Base-by-base conservation (phyloP, 2,113 vertebrate genomes). In the Pseudopipra pipra region DNA sequence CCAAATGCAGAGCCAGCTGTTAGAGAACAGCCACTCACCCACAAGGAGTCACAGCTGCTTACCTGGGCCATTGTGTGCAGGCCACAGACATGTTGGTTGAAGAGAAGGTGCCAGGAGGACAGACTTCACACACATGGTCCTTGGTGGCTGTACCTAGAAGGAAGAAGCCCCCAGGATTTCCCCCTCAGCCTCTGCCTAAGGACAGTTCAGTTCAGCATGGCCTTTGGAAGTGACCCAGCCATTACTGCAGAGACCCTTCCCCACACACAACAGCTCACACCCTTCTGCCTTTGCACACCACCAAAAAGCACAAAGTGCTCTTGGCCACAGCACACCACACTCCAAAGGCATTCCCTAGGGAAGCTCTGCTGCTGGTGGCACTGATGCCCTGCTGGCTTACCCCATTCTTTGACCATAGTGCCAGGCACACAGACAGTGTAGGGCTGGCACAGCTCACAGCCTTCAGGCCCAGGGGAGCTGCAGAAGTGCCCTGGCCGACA, bases 401-500 rank as follows among this genome's bases (percentile, higher is more conserved):
- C 96, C 84, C 15, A 33, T 31, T 33, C 22, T 51, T 12, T 43
- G 7, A 94, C n/a, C 59, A 71, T 25, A 51, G 58, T 93, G 65
- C 94, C 90, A 0, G 72, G 82, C 15, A 12, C 15, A 80, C 95
- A 97, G 65, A 14, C 5, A 2, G 39, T 17, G 28, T 92, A 62
- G 25, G 41, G 73, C 8, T 17, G 39, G 46, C 95, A 97, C 5
- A 65, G 9, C 3, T 25, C 39, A 5, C 93, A 96, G 61, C 46
- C 54, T 21, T 76, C 90, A 7, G 33, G 49, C 2, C 77, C 63
- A 14, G 33, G 11, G 1, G 6, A 10, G 12, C 43, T 10, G 17
- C 97, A 96, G 76, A 96, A 87, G 81, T 83, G 41, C 19, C 76
- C 93, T 3, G 11, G 88, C 35, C 6, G 46, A 16, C 93, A 83